Base-by-base conservation (phyloP, 2,113 vertebrate genomes). In the Triplophysa tibetana region DNA sequence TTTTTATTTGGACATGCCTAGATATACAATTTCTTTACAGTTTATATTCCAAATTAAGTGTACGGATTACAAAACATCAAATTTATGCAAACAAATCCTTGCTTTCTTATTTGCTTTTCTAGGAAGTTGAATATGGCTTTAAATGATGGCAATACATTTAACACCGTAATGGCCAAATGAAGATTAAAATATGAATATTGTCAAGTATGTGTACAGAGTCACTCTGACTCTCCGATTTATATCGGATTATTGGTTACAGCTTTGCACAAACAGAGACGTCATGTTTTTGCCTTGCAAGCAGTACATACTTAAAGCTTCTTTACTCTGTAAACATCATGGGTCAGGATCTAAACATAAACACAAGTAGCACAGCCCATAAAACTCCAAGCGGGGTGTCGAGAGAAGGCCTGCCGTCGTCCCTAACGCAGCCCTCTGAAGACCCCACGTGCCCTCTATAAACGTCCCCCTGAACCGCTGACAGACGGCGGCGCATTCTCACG, bases 401-500 rank as follows among this genome's bases (percentile, higher is more conserved):
- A 60, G 73, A 52, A 29, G 52, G 41, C 63, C 16, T 38, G 45
- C n/a, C 19, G 52, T 75, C 19, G 50, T 75, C 80, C 73, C 60
- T 41, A 61, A 54, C 64, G 50, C 69, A 29, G 61, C 50, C 74
- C 60, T 52, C 38, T 38, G 73, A 69, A 77, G 78, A 80, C 74
- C 73, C 67, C 52, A 38, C 45, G 67, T 62, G 63, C 58, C 63
- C 70, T 69, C 77, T 54, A 52, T 68, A 54, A 83, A 82, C 54
- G 81, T 56, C 82, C 38, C 69, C 14, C 0, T 0, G 33, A 38
- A 54, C 24, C 45, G 17, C 43, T 70, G 48, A 70, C 1, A 9
- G 75, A 0, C 70, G 88, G 86, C 85, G 2, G 81, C 21, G 78
- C 87, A 90, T 93, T 95, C 95, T 94, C 94, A 95, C 87, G 94